These are phyloP conservation scores for Rugalucina vietnamica DNA, from an alignment of 2,888 invertebrate species.

Conservation along the genomic window DNA sequence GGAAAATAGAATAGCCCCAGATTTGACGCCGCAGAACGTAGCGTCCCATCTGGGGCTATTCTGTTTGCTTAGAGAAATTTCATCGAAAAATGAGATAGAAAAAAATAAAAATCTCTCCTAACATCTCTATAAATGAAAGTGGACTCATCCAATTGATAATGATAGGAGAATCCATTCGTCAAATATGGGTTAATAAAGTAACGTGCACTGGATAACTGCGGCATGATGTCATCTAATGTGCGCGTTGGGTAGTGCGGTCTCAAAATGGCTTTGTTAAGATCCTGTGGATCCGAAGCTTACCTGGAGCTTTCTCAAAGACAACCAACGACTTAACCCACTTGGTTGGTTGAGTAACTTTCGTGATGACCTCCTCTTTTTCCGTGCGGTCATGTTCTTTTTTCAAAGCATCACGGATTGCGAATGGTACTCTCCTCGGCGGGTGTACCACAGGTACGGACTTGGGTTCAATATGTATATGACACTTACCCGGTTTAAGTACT, in stretches of 20 bases:
- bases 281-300: slow-evolving; percentile 57
- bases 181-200: slow-evolving; percentile 51
- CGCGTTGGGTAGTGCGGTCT: slow-evolving; percentile 39
- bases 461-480: not conserved
- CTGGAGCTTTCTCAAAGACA: not conserved
- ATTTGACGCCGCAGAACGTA: too few species aligned
- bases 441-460: not conserved
- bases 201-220: slow-evolving; percentile 30
- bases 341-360: not conserved
- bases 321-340: not conserved
- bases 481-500: not conserved
- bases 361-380: not conserved
- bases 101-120: too few species aligned
- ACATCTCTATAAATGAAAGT: too few species aligned
- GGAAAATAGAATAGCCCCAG: too few species aligned
- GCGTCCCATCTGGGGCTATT: too few species aligned
- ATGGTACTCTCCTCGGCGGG: not conserved
- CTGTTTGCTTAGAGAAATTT: too few species aligned
- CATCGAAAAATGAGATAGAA: too few species aligned
- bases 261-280: slow-evolving; percentile 55
- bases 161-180: too few species aligned
- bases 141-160: too few species aligned
- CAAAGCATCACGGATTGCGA: not conserved
- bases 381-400: not conserved
- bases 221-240: slow-evolving; percentile 39